Base-by-base conservation (phyloP, 23 tunicate species). In the Trididemnum miniatum region DNA sequence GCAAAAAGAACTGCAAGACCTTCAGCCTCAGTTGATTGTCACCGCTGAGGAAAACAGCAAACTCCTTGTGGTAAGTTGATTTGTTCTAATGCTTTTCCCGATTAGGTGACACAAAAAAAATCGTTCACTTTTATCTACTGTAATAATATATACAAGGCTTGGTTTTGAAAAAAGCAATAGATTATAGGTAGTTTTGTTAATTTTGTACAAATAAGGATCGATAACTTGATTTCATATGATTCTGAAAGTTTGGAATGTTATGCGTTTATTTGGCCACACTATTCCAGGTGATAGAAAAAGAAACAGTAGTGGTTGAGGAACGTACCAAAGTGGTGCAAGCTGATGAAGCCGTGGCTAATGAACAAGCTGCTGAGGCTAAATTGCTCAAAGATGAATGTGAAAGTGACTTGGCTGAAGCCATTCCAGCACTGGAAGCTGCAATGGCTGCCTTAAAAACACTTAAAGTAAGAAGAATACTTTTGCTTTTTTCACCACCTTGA, bases 1-100 rank as follows among this genome's bases (percentile, higher is more conserved):
- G 99, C 99, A 95, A 64, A 87, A 95, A 74, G 99, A 95, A 83
- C 83, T 95, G 40, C 88, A 95, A 73, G 99, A 90, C 31, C 77
- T 95, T 28, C 99, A 95, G 71, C 99, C 99, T 5, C 92, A 90
- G 77, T 83, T 95, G 73, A 91, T 95, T 30, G 85, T 82, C 22
- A 90, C 96, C 15, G 86, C 93, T 36, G 96, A 88, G 30, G 99
- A 95, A 50, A 95, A 95, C 81, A 86, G 80, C 65, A 86, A 95
- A 54, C 80, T 95, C 71, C 81, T 95, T 65, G 59, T 77, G 33
- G 98, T 95, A 71, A 59, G 97, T 83, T 44, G 54, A 44, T n/a
- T n/a, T n/a, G n/a, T n/a, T n/a, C n/a, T n/a, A n/a, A n/a, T n/a
- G n/a, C n/a, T n/a, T n/a, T n/a, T n/a, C n/a, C n/a, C n/a, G n/a